A percentile compares a stretch with the other conserved stretches of the same genome.
Evolutionary conservation across 2,888 invertebrate species (phyloP).

Genomic region (Athetis lepigone): DNA sequence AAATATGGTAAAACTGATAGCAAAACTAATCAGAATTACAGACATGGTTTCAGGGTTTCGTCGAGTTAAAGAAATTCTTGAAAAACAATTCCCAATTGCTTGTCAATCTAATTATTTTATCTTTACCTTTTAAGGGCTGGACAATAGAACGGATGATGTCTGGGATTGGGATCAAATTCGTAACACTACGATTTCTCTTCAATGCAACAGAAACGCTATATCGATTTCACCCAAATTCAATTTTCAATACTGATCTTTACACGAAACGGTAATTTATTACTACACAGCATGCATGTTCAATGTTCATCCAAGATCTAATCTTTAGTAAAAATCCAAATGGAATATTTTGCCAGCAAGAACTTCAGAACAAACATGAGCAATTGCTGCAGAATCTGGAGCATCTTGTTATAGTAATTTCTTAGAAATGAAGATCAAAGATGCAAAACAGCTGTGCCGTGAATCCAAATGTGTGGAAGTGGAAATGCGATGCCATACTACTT

Average conservation of each 20-base stretch:
- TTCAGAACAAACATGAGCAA: neutral
- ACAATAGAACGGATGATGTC: no score
- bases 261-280: conserved; percentile 26
- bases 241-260: conserved; percentile 22
- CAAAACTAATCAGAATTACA: no score
- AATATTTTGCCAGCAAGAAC: neutral
- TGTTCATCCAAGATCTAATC: no score
- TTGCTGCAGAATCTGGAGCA: neutral
- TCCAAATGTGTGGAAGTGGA: conserved; percentile 14
- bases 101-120: no score
- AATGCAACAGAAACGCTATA: conserved; percentile 6
- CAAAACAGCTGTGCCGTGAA: conserved; percentile 7
- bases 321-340: neutral
- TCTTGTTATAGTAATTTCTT: conserved; percentile 1
- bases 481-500: conserved; percentile 7
- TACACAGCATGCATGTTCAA: conserved; percentile 20
- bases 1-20: no score
- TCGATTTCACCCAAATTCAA: conserved; percentile 18
- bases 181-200: conserved; percentile 24
- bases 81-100: no score
- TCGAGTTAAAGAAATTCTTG: no score
- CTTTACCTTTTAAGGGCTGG: no score
- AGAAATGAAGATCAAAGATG: conserved; percentile 6
- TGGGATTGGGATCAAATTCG: conserved; percentile 1
- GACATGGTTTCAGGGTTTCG: no score